Percentiles rank a stretch among this genome's conserved stretches.
These are phyloP conservation scores for Belgica antarctica DNA, from an alignment of 2,888 invertebrate species.

Conservation along the genomic window DNA sequence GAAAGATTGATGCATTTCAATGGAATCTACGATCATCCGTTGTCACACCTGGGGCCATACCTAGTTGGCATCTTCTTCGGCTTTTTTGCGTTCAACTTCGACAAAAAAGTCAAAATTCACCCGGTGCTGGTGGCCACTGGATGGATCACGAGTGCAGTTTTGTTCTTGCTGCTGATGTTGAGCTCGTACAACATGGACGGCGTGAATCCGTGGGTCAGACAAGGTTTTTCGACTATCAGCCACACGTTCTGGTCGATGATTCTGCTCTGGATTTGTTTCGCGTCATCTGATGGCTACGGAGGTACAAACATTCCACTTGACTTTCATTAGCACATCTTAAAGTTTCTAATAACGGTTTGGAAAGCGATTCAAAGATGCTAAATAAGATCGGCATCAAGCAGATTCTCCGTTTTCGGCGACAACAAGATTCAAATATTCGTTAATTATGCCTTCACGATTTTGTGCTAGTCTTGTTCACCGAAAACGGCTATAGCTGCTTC, in stretches of 20 bases:
- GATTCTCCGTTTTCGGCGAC: no score
- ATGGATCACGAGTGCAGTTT: conserved; percentile 48
- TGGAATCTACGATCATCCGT: conserved; percentile 69
- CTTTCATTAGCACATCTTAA: not conserved
- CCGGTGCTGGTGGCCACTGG: conserved; percentile 47
- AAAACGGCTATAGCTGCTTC: no score
- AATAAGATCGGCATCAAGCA: no score
- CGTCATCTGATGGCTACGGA: not conserved
- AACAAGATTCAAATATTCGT: no score
- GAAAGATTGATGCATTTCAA: conserved; percentile 64
- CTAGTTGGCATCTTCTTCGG: conserved; percentile 71
- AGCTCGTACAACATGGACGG: conserved; percentile 46
- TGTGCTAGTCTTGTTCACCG: no score
- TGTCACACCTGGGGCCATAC: conserved; percentile 72
- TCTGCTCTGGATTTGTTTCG: conserved; percentile 54
- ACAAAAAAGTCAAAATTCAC: conserved; percentile 53
- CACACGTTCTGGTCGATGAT: conserved; percentile 56
- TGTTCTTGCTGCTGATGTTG: conserved; percentile 47
- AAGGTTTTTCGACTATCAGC: conserved; percentile 53
- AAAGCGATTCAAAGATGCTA: no score
- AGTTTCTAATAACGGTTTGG: not conserved
- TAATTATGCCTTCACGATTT: no score
- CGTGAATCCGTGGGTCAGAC: conserved; percentile 46
- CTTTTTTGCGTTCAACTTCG: conserved; percentile 67
- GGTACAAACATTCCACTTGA: no score